Conservation (phyloP, 2,888 invertebrate genomes). For the Siphonodentalium dalli region DNA sequence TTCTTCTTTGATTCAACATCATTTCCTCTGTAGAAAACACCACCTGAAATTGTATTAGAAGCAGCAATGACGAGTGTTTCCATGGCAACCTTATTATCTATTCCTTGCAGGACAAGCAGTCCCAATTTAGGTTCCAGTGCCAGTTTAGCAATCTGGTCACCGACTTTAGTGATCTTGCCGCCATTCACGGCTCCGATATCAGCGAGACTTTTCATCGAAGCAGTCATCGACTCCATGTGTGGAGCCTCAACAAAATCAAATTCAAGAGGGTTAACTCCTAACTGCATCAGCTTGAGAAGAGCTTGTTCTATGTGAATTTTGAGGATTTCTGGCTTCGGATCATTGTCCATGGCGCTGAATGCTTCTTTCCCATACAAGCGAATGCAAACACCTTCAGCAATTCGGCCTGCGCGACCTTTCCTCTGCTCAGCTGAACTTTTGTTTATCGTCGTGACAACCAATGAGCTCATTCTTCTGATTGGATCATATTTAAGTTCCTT, state of each 20-base stretch:
- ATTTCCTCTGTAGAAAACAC: conserved; percentile 52
- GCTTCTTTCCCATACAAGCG: conserved; percentile 58
- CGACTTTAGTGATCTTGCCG: conserved; percentile 49
- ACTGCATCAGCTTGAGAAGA: conserved; percentile 53
- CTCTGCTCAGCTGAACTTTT: conserved; percentile 64
- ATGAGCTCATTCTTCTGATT: conserved; percentile 46
- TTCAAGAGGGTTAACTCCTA: conserved; percentile 48
- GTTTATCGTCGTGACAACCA: conserved; percentile 48
- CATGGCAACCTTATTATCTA: conserved; percentile 36
- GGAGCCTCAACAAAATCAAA: conserved; percentile 63
- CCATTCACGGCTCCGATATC: conserved; percentile 49
- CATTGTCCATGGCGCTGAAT: conserved; percentile 49
- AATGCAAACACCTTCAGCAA: conserved; percentile 60
- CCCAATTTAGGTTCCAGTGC: conserved; percentile 57
- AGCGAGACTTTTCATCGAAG: conserved; percentile 44
- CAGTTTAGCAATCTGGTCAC: conserved; percentile 53
- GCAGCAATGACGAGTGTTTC: conserved; percentile 56
- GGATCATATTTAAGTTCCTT: conserved; percentile 62
- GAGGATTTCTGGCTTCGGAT: conserved; percentile 60
- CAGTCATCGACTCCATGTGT: conserved; percentile 36
- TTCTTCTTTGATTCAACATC: conserved; percentile 42
- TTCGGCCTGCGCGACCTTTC: conserved; percentile 65
- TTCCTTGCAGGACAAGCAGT: conserved; percentile 39
- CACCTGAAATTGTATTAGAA: conserved; percentile 45
- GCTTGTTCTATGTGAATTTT: conserved; percentile 53